These are phyloP conservation scores for Harlomillsia oculata DNA, from an alignment of 1,140 invertebrate species.

Conservation along the genomic window DNA sequence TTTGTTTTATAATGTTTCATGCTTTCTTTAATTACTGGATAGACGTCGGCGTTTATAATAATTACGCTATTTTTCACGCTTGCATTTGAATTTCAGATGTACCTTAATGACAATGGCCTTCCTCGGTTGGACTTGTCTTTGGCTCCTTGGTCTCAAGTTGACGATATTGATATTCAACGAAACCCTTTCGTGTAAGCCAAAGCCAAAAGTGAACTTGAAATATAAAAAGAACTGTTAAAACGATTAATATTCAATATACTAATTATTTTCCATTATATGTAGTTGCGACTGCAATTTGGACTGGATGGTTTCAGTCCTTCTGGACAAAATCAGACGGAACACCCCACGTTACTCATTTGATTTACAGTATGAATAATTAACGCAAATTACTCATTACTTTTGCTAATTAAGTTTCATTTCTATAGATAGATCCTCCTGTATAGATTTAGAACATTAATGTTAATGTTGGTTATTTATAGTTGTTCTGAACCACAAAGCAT, in stretches of 20 bases:
- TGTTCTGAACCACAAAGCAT: conserved; percentile 26
- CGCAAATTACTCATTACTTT: background rate
- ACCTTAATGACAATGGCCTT: conserved; percentile 31
- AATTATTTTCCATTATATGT: background rate
- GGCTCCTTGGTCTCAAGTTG: conserved; percentile 19
- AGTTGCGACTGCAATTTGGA: conserved; percentile 31
- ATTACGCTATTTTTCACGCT: too few relatives aligned
- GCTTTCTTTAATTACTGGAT: too few relatives aligned
- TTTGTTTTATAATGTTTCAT: conserved; percentile 5
- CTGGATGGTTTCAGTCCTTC: conserved; percentile 22
- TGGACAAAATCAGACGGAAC: conserved; percentile 14
- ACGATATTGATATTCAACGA: conserved; percentile 28
- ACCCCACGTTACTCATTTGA: background rate
- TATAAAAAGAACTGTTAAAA: background rate
- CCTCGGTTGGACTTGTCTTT: conserved; percentile 22
- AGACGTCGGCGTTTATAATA: too few relatives aligned
- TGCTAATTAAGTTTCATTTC: too few relatives aligned
- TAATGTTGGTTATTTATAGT: conserved; percentile 15
- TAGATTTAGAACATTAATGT: too few relatives aligned
- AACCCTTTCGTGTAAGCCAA: conserved; percentile 32
- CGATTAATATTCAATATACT: too few relatives aligned
- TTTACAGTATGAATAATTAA: conserved; percentile 12
- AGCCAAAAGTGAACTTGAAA: background rate
- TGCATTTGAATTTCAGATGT: conserved; percentile 23
- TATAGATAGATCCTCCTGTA: too few relatives aligned